phyloP scores from a whole-genome alignment of 2,888 invertebrate species.

The Drosophila dives region DNA sequence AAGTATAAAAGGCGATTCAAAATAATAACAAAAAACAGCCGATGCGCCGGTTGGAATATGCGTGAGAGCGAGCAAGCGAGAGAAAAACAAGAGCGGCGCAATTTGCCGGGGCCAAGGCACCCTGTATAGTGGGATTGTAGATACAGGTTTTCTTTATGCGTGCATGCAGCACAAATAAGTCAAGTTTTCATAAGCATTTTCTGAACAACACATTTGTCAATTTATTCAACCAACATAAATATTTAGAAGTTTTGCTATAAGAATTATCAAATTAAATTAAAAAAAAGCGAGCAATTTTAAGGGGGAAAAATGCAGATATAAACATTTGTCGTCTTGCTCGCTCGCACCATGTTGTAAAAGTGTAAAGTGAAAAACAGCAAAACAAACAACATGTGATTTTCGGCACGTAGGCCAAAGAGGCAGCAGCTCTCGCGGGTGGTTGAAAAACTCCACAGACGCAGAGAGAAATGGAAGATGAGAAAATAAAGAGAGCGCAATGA shows the following conservation, averaged over 20 bases:
- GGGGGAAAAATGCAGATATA: constrained; percentile 10
- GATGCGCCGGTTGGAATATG: constrained; percentile 71
- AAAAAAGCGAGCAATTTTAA: constrained; percentile 12
- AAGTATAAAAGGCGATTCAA: constrained; percentile 44
- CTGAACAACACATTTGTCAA: constrained; percentile 5
- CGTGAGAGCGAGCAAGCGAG: constrained; percentile 21
- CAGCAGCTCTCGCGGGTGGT: constrained; percentile 53
- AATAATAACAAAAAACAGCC: constrained; percentile 78
- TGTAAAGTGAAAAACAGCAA: constrained; percentile 55
- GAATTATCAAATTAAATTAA: constrained; percentile 1
- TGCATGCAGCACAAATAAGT: constrained; percentile 18
- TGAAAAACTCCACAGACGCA: constrained; percentile 50
- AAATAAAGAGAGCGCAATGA: constrained; percentile 17
- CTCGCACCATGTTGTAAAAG: constrained; percentile 36
- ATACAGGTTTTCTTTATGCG: constrained; percentile 66
- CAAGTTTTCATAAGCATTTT: constrained; percentile 50
- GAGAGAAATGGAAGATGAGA: constrained; percentile 3
- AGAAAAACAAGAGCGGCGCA: constrained; percentile 32
- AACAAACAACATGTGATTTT: constrained; percentile 78
- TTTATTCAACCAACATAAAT: neutral
- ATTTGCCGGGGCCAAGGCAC: constrained; percentile 59
- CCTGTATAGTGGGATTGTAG: constrained; percentile 55
- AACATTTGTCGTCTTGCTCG: constrained; percentile 25
- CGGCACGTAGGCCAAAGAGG: constrained; percentile 73
- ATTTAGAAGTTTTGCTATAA: neutral